Evolutionary conservation across 2,797 vertebrate species (phyloP), one percentile per base, ranked within the genome.

Genomic region (Phaenicophaeus curvirostris): DNA sequence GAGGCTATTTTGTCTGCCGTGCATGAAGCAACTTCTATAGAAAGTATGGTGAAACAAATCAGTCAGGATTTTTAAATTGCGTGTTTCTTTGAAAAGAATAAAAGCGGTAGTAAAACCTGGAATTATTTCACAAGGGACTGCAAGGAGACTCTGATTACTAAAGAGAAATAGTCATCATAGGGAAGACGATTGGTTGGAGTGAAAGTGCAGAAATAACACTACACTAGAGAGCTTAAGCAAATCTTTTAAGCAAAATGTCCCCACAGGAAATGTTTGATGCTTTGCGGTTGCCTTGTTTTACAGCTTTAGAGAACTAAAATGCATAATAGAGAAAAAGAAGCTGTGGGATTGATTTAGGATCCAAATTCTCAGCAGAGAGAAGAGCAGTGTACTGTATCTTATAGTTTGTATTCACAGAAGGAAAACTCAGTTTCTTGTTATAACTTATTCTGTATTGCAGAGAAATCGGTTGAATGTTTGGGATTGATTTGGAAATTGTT

Each of bases 51-150:
- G 83, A 91, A 89, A 82, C 78, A 69, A 81, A 89, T 89, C 51
- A n/a, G 66, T 28, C 59, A 41, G 76, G 27, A 58, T 92, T 95
- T 96, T 92, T 61, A 86, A 88, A 96, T 93, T 93, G 80, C 66
- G 27, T 77, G 55, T 69, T 93, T 35, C 35, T 79, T 82, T 87
- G 75, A 87, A 88, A 96, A 89, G 71, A 94, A 89, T 72, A 90
- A 96, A 88, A 95, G 57, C 68, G 35, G 16, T 87, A 87, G n/a
- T 94, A 86, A 95, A 95, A 91, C 69, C 73, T 94, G 85, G 46
- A 46, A 87, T 88, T 93, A 95, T 92, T 91, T 93, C 57, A 42
- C 53, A 90, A 17, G 89, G 51, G 53, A 46, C 63, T 74, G 15
- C 46, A 76, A 84, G 48, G 50, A 90, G 68, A 72, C 59, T 67